These are phyloP conservation scores for Ahaetulla prasina DNA, from an alignment of 2,113 vertebrate genomes.

Conservation along the genomic window DNA sequence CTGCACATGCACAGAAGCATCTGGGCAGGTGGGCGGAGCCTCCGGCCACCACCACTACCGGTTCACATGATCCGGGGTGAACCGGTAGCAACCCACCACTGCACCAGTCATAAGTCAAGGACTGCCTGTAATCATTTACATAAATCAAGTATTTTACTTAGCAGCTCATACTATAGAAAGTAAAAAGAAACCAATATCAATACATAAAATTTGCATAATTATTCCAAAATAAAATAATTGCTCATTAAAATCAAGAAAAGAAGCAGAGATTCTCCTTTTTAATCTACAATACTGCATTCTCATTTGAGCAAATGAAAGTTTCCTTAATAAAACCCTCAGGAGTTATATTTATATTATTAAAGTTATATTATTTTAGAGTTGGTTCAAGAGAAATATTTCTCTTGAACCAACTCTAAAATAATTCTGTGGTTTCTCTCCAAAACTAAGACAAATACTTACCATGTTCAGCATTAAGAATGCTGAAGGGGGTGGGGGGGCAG, in stretches of 20 bases:
- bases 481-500: neutral
- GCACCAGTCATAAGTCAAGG: neutral
- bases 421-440: conserved; percentile 33
- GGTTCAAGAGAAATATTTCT: conserved; percentile 41
- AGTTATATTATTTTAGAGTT: no score
- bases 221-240: neutral
- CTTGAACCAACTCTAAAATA: conserved; percentile 28
- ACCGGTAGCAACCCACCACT: no score
- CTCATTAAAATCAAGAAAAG: neutral
- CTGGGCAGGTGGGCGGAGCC: no score
- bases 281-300: neutral
- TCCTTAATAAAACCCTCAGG: neutral
- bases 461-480: neutral
- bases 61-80: no score
- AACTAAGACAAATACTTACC: conserved; percentile 43
- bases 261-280: neutral
- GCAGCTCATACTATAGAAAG: neutral
- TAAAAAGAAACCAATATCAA: neutral
- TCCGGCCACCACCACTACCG: no score
- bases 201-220: neutral
- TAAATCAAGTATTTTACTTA: neutral
- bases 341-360: conserved; percentile 17
- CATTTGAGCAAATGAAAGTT: neutral
- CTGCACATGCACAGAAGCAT: no score
- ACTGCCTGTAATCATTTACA: neutral